Evolutionary conservation across 2,888 invertebrate genomes (phyloP).

Genomic region (Caenorhabditis angaria): DNA sequence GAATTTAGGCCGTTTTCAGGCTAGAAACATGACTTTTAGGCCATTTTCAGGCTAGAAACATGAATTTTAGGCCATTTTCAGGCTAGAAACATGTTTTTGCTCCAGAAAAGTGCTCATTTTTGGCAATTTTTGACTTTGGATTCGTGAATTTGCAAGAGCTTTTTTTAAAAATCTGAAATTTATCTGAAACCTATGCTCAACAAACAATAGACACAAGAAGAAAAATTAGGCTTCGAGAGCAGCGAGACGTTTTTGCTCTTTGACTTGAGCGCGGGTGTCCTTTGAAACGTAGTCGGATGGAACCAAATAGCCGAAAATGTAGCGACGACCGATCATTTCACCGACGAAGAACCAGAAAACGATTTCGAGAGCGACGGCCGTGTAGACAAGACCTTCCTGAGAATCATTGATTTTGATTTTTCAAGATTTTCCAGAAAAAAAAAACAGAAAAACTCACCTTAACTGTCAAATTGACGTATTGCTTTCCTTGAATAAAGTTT

Average conservation of each 20-base stretch:
- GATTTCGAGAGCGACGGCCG: slow-evolving; percentile 88
- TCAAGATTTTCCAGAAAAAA: background rate
- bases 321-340: slow-evolving; percentile 93
- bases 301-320: slow-evolving; percentile 81
- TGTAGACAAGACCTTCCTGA: slow-evolving; percentile 86
- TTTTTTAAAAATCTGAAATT: background rate
- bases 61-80: too few relatives aligned
- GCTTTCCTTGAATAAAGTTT: slow-evolving; percentile 59
- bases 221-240: slow-evolving; percentile 36
- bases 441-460: slow-evolving; percentile 44
- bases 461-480: slow-evolving; percentile 63
- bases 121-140: too few relatives aligned
- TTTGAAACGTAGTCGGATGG: slow-evolving; percentile 59
- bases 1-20: too few relatives aligned
- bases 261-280: slow-evolving; percentile 52
- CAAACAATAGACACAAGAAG: slow-evolving; percentile 2
- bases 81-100: too few relatives aligned
- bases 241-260: slow-evolving; percentile 35
- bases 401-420: slow-evolving; percentile 37
- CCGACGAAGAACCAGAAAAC: slow-evolving; percentile 94
- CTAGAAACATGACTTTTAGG: too few relatives aligned
- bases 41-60: too few relatives aligned
- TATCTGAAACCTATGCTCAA: background rate
- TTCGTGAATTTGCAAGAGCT: too few relatives aligned
- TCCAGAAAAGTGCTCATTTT: too few relatives aligned